Percentiles rank a stretch among this genome's conserved stretches.
These are phyloP conservation scores for Panthera tigris DNA, from an alignment of 2,113 vertebrate genomes.

Conservation along the genomic window DNA sequence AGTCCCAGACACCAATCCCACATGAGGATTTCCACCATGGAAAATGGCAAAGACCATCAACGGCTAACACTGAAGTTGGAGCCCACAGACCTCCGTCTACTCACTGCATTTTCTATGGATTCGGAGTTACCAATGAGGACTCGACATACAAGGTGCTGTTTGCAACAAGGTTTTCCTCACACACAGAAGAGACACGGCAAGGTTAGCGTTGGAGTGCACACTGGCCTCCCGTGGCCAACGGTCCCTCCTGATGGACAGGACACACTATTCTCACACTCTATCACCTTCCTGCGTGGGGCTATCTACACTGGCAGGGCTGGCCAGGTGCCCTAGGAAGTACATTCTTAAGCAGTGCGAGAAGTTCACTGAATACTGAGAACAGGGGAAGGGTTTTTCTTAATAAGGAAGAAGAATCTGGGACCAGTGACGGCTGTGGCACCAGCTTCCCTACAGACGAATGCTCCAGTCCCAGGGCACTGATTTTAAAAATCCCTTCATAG, in stretches of 20 bases:
- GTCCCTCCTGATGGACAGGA: neutral
- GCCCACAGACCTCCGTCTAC: neutral
- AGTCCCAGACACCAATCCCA: neutral
- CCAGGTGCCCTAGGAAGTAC: neutral
- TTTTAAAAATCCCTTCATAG: neutral
- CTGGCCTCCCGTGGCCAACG: neutral
- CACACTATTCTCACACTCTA: rapidly evolving
- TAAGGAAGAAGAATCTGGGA: neutral
- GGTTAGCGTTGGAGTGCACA: rapidly evolving
- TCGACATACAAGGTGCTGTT: neutral
- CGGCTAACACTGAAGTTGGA: neutral
- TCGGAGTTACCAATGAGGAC: neutral
- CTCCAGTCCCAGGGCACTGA: neutral
- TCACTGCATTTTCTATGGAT: neutral
- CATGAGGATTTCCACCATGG: neutral
- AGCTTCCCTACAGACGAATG: neutral
- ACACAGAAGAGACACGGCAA: neutral
- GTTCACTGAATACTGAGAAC: neutral
- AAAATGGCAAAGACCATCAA: neutral
- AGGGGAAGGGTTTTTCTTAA: neutral
- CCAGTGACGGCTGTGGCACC: neutral
- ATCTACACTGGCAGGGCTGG: neutral
- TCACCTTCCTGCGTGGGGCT: neutral
- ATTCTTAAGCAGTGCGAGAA: neutral
- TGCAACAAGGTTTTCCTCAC: neutral